Evolutionary conservation across 92 coral and sea anemone genomes (phyloP), one percentile per base, ranked within the genome.

Genomic region (Palythoa grandis): DNA sequence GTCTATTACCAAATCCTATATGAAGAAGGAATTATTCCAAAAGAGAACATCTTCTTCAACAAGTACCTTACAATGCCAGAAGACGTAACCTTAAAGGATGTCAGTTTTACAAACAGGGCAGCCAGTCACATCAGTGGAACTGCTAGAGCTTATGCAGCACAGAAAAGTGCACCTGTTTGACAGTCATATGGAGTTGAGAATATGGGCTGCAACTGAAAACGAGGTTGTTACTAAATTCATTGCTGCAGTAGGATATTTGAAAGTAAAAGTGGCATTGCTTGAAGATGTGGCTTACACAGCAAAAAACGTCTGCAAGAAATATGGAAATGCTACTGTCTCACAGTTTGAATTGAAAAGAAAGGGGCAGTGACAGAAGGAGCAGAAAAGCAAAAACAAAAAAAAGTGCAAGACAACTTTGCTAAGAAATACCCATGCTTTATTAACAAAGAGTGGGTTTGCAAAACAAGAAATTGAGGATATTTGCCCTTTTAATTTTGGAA

Each of bases 31-130:
- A 70, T 79, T 79, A 15, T 82, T 29, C 76, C 76, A 16, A 39
- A 82, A 66, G 74, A 82, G 74, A 82, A 66, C 57, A 82, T 82
- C 0, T 3, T 43, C 50, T 43, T 43, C 50, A 43, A 43, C 50
- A 43, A 43, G 50, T 43, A 43, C 50, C 50, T 43, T 43, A 3
- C 7, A 43, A 43, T 43, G 50, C 50, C 50, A 43, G 50, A 43
- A 43, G 50, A 43, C 50, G 50, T 43, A 43, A 35, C 72, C 20
- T 23, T 79, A 2, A 58, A 58, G 54, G 74, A 82, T 82, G 74
- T 63, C 39, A 82, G 86, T 82, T 82, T 29, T 82, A 75, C 40
- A 22, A 82, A 82, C 74, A 61, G 86, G 29, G 86, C 75, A 35
- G 75, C 54, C 53, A 61, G 54, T 29, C 86, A 82, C 16, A 38